Conservation (phyloP, 2,797 vertebrate genomes). For the Gila robusta region DNA sequence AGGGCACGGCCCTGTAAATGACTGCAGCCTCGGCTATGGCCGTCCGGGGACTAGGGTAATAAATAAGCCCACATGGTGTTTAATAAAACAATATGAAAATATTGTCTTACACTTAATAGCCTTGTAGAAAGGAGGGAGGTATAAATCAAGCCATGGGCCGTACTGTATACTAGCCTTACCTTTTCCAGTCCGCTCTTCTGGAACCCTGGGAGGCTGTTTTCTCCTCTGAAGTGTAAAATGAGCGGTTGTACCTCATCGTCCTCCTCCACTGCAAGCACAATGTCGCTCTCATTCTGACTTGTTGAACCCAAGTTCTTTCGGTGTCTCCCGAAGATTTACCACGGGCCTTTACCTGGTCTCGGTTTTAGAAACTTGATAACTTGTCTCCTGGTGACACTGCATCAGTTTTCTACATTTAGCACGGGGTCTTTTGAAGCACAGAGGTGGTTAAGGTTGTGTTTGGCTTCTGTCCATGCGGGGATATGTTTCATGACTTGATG, state of each 20-base stretch:
- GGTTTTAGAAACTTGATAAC: conserved; percentile 41
- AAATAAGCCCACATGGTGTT: conserved; percentile 75
- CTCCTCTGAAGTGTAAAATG: conserved; percentile 60
- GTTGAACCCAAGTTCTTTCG: conserved; percentile 40
- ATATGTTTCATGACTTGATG: conserved; percentile 20
- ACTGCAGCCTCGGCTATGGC: conserved; percentile 49
- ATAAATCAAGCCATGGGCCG: conserved; percentile 67
- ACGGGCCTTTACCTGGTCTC: background rate
- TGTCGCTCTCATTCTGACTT: conserved; percentile 52
- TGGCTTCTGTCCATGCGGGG: conserved; percentile 26
- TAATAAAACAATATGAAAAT: conserved; percentile 78
- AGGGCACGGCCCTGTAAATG: conserved; percentile 61
- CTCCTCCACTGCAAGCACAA: conserved; percentile 43
- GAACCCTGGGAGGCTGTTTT: conserved; percentile 40
- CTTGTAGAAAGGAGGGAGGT: conserved; percentile 59
- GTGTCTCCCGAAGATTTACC: conserved; percentile 47
- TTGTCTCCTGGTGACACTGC: conserved; percentile 29
- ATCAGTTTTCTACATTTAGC: conserved; percentile 41
- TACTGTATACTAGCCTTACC: conserved; percentile 37
- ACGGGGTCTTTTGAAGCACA: background rate
- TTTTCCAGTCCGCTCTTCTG: conserved; percentile 58
- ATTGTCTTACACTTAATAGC: conserved; percentile 72
- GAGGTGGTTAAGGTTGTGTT: background rate
- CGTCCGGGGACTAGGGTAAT: conserved; percentile 63
- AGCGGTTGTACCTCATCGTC: conserved; percentile 61